Evolutionary conservation across 2,888 invertebrate genomes (phyloP).

Genomic region (Colletes collaris): DNA sequence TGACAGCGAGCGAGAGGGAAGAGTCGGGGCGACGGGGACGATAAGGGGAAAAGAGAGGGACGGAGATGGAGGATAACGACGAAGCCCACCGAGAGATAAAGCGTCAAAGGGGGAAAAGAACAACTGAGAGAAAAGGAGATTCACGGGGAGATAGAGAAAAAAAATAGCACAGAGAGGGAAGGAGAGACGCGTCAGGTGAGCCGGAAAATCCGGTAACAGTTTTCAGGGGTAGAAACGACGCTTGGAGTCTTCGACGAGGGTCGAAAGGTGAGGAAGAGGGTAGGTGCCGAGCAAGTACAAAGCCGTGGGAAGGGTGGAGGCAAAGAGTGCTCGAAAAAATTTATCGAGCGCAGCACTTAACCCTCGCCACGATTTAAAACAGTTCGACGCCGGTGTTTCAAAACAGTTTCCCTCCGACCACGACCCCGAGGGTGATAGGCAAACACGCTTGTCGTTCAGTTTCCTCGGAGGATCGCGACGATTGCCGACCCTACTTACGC

Average conservation of each 20-base stretch:
- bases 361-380: constrained; percentile 63
- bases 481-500: neutral
- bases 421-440: constrained; percentile 9
- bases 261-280: constrained; percentile 58
- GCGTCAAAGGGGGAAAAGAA: constrained; percentile 51
- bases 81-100: neutral
- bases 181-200: constrained; percentile 58
- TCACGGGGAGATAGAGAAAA: constrained; percentile 7
- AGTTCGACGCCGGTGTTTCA: constrained; percentile 48
- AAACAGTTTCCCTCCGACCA: constrained; percentile 46
- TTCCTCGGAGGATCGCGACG: constrained; percentile 26
- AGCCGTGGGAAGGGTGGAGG: constrained; percentile 49
- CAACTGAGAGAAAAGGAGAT: constrained; percentile 41
- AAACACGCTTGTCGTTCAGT: constrained; percentile 51
- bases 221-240: constrained; percentile 64
- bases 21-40: neutral
- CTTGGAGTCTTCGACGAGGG: constrained; percentile 58
- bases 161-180: constrained; percentile 37
- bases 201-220: constrained; percentile 70
- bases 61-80: neutral
- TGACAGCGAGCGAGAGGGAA: constrained; percentile 42
- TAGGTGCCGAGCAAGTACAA: constrained; percentile 59
- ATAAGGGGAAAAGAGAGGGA: neutral
- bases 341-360: constrained; percentile 68
- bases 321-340: constrained; percentile 69